Base-by-base conservation (phyloP, 2,888 invertebrate species). In the Buathra laborator region DNA sequence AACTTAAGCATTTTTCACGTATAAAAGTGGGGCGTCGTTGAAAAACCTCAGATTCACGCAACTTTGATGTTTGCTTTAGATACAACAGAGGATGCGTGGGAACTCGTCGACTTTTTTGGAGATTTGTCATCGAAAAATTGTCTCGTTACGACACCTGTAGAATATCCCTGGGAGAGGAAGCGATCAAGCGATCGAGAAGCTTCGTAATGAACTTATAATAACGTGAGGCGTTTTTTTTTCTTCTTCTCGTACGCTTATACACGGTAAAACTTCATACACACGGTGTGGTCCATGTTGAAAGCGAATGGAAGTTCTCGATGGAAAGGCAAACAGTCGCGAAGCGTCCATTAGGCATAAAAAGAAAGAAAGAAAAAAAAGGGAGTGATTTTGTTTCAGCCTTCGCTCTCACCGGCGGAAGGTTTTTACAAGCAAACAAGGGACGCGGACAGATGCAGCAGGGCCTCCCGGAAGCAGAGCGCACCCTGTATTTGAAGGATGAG, bases 301-400 rank as follows among this genome's bases (percentile, higher is more conserved):
- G 29, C 32, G 12, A 48, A 53, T 48, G 66, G 71, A 12, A 56
- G 59, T 70, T 37, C 24, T 64, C 70, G 78, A 74, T 84, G 84
- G 77, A 53, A 81, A 74, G 77, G 72, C 84, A 84, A 84, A 84
- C 84, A 81, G 43, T 53, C 29, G 66, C 43, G 68, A 46, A 71
- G 62, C 66, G 46, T 43, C 68, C 77, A 74, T 84, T 64, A 64
- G 62, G 62, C 24, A 68, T 62, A 64, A 64, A 77, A 78, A 71
- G 43, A 29, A 59, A 59, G 14, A 59, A 59, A 29, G 29, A 29
- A 59, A 59, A 12, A 29, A 14, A 59, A 59, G 24, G 62, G 29
- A 75, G 81, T 74, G 78, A 81, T 78, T 81, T 81, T 75, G 84
- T 85, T 81, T 81, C 77, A 59, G 70, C 75, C 29, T 24, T 66